These are phyloP conservation scores for Streptopelia turtur DNA, from an alignment of 2,797 vertebrate genomes.

Conservation along the genomic window DNA sequence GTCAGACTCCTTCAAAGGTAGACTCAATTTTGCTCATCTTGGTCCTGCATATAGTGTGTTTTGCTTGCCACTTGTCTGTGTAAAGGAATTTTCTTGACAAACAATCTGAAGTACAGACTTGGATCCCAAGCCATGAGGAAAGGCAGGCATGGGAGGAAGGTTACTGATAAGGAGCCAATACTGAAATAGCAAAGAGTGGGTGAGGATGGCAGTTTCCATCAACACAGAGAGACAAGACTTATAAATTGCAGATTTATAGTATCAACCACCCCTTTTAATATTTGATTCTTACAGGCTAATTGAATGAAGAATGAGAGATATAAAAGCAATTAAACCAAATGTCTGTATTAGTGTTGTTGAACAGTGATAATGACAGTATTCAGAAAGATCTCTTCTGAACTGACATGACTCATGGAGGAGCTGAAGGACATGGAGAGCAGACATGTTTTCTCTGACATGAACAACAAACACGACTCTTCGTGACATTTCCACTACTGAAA, in stretches of 20 bases:
- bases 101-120: background rate
- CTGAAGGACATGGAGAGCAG: background rate
- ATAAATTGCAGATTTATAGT: background rate
- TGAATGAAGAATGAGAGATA: background rate
- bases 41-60: background rate
- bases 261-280: background rate
- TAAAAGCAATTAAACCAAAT: background rate
- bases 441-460: background rate
- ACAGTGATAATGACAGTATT: background rate
- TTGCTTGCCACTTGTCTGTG: background rate
- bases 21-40: background rate
- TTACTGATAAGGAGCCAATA: background rate
- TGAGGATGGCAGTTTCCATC: background rate
- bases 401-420: rapidly evolving
- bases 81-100: constrained; percentile 18
- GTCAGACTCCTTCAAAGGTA: background rate
- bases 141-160: rapidly evolving
- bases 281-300: background rate
- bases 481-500: background rate
- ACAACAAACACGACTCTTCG: background rate
- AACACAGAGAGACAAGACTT: background rate
- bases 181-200: background rate
- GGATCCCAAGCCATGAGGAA: background rate
- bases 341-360: background rate
- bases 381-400: background rate